Base-by-base conservation (phyloP, 2,797 vertebrate genomes). In the Anas bahamensis region DNA sequence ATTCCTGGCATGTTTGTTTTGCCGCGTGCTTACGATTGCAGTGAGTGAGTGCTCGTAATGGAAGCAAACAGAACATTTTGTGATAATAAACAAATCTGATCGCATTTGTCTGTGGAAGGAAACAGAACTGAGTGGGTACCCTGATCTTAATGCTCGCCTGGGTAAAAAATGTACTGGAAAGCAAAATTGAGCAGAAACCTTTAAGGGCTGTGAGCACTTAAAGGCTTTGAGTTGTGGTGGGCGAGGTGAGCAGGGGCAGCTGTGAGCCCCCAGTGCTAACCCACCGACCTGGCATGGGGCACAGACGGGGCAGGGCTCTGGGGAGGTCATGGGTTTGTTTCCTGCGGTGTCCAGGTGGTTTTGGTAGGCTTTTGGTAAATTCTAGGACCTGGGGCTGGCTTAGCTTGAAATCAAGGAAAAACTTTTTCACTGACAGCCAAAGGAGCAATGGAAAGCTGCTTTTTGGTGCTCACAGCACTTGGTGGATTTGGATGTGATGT, bases 221-320 rank as follows among this genome's bases (percentile, higher is more conserved):
- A 42, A 42, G 53, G 19, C 66, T 31, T 52, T 1, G 3, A 42
- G 31, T 6, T 13, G 39, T 18, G 3, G 1, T 11, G 50, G 26
- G 14, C 3, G 14, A 4, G 39, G 57, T 35, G 75, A 28, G 71
- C 76, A 33, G 29, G 17, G 66, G 41, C 31, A 44, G 37, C 46
- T 31, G n/a, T 3, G 55, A 35, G 37, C 65, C 60, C 13, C 24
- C 37, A 7, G 1, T 1, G 3, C 3, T 26, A 7, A 3, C 7
- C 1, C 1, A 0, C 15, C 13, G 6, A 14, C 53, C 5, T 0
- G 18, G 50, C 7, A 11, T 4, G 11, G 37, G 57, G 37, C 21
- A 6, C 42, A 19, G 24, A 3, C 6, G 33, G n/a, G 4, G 39
- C 10, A 6, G 11, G 26, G 14, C 48, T 29, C 56, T 13, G 24